Percentiles rank a stretch among this genome's conserved stretches.
phyloP scores from a whole-genome alignment of 2,888 invertebrate genomes.

The Ganaspis brasiliensis region DNA sequence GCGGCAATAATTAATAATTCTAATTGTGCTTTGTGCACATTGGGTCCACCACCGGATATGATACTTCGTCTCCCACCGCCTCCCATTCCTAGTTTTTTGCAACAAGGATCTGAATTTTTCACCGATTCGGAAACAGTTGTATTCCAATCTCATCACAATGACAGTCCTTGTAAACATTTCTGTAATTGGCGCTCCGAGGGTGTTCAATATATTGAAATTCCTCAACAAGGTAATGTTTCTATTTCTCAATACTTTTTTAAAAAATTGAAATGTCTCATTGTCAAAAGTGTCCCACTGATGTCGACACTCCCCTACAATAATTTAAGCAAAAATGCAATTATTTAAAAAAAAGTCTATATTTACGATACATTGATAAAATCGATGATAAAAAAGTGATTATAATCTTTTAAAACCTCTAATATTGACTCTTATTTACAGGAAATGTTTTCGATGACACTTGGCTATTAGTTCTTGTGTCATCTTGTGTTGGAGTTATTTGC shows the following conservation, averaged over 20 bases:
- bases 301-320: too few relatives aligned
- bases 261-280: too few relatives aligned
- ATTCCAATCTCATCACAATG: constrained; percentile 72
- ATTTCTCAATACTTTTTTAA: constrained; percentile 3
- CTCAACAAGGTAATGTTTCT: constrained; percentile 85
- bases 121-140: constrained; percentile 70
- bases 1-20: constrained; percentile 56
- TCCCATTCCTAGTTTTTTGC: constrained; percentile 89
- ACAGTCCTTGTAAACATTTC: constrained; percentile 76
- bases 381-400: too few relatives aligned
- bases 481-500: constrained; percentile 90
- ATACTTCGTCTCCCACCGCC: constrained; percentile 93
- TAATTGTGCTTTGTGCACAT: constrained; percentile 79
- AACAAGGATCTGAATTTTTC: constrained; percentile 78
- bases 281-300: too few relatives aligned
- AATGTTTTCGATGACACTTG: constrained; percentile 88
- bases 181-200: constrained; percentile 82
- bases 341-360: too few relatives aligned
- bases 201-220: constrained; percentile 90
- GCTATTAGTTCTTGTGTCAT: constrained; percentile 90
- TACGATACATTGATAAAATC: too few relatives aligned
- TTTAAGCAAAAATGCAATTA: too few relatives aligned
- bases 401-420: too few relatives aligned
- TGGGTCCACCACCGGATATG: constrained; percentile 91
- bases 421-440: constrained; percentile 76